Conservation (phyloP, 1,140 invertebrate genomes). For the Acromyrmex heyeri region DNA sequence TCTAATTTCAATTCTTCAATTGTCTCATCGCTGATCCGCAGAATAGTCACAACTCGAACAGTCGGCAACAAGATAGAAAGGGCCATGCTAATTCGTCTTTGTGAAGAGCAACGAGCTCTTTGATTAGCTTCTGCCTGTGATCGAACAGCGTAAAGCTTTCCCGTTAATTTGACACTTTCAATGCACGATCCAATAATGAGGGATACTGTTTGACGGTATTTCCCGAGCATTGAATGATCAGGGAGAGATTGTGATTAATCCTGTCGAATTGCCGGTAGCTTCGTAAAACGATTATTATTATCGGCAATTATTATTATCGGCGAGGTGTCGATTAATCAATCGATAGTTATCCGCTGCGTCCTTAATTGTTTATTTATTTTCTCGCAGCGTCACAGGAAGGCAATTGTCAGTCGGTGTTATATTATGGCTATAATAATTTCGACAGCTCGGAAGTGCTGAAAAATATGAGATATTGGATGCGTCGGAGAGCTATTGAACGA, state of each 20-base stretch:
- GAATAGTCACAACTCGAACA: not conserved
- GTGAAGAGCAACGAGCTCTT: slow-evolving; percentile 3
- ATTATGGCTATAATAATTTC: slow-evolving; percentile 7
- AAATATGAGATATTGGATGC: slow-evolving; percentile 13
- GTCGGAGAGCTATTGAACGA: not conserved
- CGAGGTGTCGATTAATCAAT: slow-evolving; percentile 33
- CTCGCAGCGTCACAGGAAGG: not conserved
- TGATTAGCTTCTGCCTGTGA: slow-evolving; percentile 49
- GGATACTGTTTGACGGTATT: slow-evolving; percentile 52
- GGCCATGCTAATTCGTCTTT: slow-evolving; percentile 45
- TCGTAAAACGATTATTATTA: slow-evolving; percentile 51
- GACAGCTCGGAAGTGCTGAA: not conserved
- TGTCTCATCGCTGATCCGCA: not conserved
- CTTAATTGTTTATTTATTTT: not conserved
- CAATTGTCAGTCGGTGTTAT: slow-evolving; percentile 21
- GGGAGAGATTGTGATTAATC: slow-evolving; percentile 50
- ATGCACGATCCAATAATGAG: slow-evolving; percentile 58
- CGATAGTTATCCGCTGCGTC: not conserved
- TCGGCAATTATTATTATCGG: slow-evolving; percentile 42
- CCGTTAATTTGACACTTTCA: slow-evolving; percentile 62
- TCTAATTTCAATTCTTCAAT: slow-evolving; percentile 14
- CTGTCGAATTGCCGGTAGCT: slow-evolving; percentile 20
- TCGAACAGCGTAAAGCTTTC: slow-evolving; percentile 62
- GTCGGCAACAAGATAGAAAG: slow-evolving; percentile 26
- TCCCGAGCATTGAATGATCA: slow-evolving; percentile 6